Evolutionary conservation across 2,888 invertebrate species (phyloP).

Genomic region (Hirtodrosophila cameraria): DNA sequence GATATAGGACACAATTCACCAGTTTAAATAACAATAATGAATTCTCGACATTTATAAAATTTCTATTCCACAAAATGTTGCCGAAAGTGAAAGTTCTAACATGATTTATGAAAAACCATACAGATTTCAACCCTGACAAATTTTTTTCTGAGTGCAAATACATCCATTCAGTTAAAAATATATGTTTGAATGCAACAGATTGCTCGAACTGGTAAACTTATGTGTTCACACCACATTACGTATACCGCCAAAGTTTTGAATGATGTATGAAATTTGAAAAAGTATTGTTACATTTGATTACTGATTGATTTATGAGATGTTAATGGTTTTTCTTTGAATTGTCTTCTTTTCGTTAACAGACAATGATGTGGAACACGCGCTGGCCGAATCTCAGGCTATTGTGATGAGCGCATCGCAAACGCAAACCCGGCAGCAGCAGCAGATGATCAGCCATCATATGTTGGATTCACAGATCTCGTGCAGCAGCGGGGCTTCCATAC

Average conservation of each 20-base stretch:
- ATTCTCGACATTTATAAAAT: too few relatives aligned
- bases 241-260: conserved; percentile 4
- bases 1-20: too few relatives aligned
- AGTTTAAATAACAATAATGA: too few relatives aligned
- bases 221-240: conserved; percentile 4
- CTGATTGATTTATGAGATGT: conserved; percentile 15
- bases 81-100: too few relatives aligned
- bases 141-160: background rate
- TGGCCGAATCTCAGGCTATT: conserved; percentile 80
- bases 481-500: conserved; percentile 82
- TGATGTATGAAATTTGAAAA: too few relatives aligned
- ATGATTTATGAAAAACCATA: too few relatives aligned
- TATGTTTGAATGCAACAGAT: background rate
- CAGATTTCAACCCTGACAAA: too few relatives aligned
- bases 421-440: conserved; percentile 71
- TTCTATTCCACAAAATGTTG: too few relatives aligned
- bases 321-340: conserved; percentile 14
- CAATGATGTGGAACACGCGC: conserved; percentile 79
- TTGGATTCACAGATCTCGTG: conserved; percentile 84
- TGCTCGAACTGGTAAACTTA: background rate
- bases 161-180: background rate
- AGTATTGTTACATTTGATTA: background rate
- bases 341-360: conserved; percentile 55
- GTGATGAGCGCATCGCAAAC: conserved; percentile 77
- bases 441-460: conserved; percentile 78